A percentile compares a stretch with the other conserved stretches of the same genome.
Conservation (phyloP, 30 jellyfish, hydroid and myxozoan species). For the Cassiopea xamachana region DNA sequence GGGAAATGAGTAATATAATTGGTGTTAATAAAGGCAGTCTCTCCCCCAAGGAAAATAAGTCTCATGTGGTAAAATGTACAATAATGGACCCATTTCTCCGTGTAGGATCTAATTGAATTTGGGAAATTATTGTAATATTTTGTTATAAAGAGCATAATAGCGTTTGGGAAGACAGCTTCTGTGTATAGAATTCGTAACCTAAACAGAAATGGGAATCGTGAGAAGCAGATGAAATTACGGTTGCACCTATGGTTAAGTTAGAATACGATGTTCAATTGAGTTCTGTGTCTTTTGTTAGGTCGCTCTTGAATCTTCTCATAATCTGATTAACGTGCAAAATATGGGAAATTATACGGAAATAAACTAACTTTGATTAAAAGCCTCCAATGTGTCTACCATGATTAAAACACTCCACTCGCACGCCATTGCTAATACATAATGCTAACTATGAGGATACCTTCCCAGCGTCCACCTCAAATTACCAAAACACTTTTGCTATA, state of each 20-base stretch:
- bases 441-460: not conserved
- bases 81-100: constrained; percentile 63
- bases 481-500: too few relatives aligned
- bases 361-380: constrained; percentile 62
- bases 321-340: constrained; percentile 32
- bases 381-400: constrained; percentile 28
- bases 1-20: constrained; percentile 54
- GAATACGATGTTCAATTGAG: constrained; percentile 35
- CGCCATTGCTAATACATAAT: not conserved
- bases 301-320: constrained; percentile 21
- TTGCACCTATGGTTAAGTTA: constrained; percentile 42
- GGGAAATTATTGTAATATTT: constrained; percentile 71
- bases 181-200: constrained; percentile 49
- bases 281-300: constrained; percentile 14
- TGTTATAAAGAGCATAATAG: constrained; percentile 17
- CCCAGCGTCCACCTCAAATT: not conserved
- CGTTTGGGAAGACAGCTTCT: constrained; percentile 41
- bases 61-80: constrained; percentile 55
- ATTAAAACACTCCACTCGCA: constrained; percentile 9
- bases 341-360: constrained; percentile 59
- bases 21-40: constrained; percentile 62
- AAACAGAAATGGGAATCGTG: constrained; percentile 49
- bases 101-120: constrained; percentile 69
- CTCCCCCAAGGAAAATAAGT: constrained; percentile 63
- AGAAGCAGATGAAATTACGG: constrained; percentile 54